Evolutionary conservation across 2,888 invertebrate species (phyloP).

Genomic region (Drosophila diplacantha): DNA sequence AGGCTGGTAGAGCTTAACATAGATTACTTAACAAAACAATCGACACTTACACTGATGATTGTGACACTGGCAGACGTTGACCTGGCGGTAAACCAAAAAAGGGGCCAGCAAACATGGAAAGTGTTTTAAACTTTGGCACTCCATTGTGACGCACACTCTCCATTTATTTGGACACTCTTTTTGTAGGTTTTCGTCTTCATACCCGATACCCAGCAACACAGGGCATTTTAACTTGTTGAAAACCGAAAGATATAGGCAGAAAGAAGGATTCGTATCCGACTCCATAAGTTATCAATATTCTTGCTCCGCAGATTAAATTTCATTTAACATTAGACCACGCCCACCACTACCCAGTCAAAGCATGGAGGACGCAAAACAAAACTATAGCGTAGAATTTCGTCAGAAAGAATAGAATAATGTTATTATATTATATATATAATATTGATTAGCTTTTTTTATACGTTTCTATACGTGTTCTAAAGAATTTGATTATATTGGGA

Average conservation of each 20-base stretch:
- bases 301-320: neutral
- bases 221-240: neutral
- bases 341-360: too few relatives aligned
- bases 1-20: neutral
- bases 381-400: too few relatives aligned
- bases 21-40: slow-evolving; percentile 11
- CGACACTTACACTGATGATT: neutral
- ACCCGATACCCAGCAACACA: neutral
- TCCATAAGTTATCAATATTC: neutral
- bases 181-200: neutral
- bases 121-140: slow-evolving; percentile 34
- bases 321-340: too few relatives aligned
- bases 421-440: too few relatives aligned
- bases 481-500: neutral
- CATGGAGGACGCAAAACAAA: too few relatives aligned
- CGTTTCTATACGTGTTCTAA: neutral
- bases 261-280: neutral
- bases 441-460: neutral
- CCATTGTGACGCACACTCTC: slow-evolving; percentile 23
- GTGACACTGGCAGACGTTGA: slow-evolving; percentile 17
- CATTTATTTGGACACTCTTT: slow-evolving; percentile 5
- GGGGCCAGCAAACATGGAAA: slow-evolving; percentile 23
- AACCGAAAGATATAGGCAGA: neutral
- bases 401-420: too few relatives aligned
- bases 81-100: slow-evolving; percentile 7